Evolutionary conservation across 2,113 vertebrate genomes (phyloP), one percentile per base, ranked within the genome.

Genomic region (Bungarus multicinctus): DNA sequence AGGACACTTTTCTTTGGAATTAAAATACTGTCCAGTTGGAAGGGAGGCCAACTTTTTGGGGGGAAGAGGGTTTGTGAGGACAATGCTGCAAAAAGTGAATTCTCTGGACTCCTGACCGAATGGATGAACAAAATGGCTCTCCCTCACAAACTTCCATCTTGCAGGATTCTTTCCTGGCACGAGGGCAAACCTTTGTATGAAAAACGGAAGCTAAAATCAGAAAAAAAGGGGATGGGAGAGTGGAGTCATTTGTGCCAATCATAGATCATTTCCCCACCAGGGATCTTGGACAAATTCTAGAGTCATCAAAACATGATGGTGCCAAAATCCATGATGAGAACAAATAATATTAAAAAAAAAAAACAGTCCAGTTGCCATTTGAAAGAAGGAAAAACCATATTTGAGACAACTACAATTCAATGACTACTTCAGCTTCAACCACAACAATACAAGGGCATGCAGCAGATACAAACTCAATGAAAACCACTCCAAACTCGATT

Each of bases 1-100:
- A 9, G 6, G 34, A 81, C 2, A 9, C 3, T 60, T 94, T 69
- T 95, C 90, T 93, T 93, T 94, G 7, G 91, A 94, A 96, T 94
- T 95, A 52, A 96, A 94, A 93, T 89, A 60, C 58, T 58, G 27
- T 57, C 14, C 92, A 85, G 9, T 89, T 93, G 57, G 45, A 14
- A 58, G 22, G 2, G 12, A 55, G 69, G 47, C 11, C 92, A 89
- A 27, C 11, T 64, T 57, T 45, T 89, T n/a, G 16, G 69, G 16
- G n/a, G 7, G 47, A 50, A 50, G 27, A 0, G 11, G 27, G 11
- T 0, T 34, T n/a, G 11, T n/a, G 30, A 69, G 64, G 23, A 53
- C 47, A 54, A 54, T 10, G 54, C 4, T 45, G 54, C 9, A 22
- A 30, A 85, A 85, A 30, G 27, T 39, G 12, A 89, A 50, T 92